Evolutionary conservation across 1,140 invertebrate species (phyloP), one percentile per base, ranked within the genome.

Genomic region (Himalopsyche phryganea): DNA sequence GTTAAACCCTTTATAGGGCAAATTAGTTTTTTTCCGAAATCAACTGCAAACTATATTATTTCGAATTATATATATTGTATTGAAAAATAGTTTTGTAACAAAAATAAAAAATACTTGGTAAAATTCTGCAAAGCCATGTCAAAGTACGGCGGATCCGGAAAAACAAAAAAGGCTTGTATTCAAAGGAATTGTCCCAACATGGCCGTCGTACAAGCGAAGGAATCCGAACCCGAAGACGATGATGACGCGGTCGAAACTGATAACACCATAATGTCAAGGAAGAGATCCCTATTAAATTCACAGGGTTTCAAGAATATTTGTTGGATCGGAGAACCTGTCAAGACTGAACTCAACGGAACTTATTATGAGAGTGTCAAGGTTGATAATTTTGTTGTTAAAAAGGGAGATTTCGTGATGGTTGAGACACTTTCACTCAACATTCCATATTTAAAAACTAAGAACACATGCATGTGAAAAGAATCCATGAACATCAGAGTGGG

Each of bases 381-480:
- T 60, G 80, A 80, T 60, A 74, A 75, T 33, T 67, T 71, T 14
- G 71, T 75, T 60, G 64, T 83, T 1, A 66, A 62, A 40, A 61
- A 69, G 49, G 80, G 78, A 11, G 87, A 91, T 68, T 89, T 76
- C 75, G 85, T 92, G 2, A 83, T 87, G 66, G 81, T 92, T 1
- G 83, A 87, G 66, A 84, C 87, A 6, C 81, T 82, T 36, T 83
- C 86, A 71, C 73, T 84, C 1, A 76, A 80, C 36, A 77, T 82
- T 51, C 83, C 87, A 10, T 72, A 86, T 18, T 82, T 86, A 65
- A 82, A 92, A 35, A 86, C 85, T 2, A 80, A 80, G 72, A 74
- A 93, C 1, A 77, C 81, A 32, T 88, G 85, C 66, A 85, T 94
- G 82, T 91, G 84, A 81, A 83, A 85, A 74, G 82, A 82, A 67